Conservation (phyloP, 2,888 invertebrate species). For the Shargacucullia verbasci region DNA sequence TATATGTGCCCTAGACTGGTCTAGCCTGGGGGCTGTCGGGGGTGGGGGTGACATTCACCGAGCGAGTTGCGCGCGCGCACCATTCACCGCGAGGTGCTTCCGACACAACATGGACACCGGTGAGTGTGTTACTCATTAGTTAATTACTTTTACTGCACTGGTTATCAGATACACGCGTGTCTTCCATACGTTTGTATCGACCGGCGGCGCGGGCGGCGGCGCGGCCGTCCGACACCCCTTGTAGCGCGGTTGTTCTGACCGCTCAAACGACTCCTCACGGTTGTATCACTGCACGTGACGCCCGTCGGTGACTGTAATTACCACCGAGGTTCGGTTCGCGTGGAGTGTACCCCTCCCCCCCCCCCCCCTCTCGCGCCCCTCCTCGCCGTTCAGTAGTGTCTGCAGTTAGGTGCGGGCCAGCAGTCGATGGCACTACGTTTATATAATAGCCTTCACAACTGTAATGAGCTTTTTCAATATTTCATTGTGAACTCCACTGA, state of each 20-base stretch:
- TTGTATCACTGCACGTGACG: background rate
- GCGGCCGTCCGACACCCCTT: no score
- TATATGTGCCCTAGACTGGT: slow-evolving; percentile 60
- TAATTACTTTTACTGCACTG: slow-evolving; percentile 2
- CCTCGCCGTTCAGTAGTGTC: no score
- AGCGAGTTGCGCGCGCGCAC: slow-evolving; percentile 51
- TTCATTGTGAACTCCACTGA: background rate
- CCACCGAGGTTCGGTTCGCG: background rate
- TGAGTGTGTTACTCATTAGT: slow-evolving; percentile 61
- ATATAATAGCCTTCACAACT: background rate
- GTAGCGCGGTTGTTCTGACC: background rate
- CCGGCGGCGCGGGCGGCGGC: background rate
- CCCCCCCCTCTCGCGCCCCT: background rate
- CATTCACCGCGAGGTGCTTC: slow-evolving; percentile 49
- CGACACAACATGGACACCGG: slow-evolving; percentile 70
- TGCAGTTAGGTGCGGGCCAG: no score
- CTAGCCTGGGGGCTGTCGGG: slow-evolving; percentile 52
- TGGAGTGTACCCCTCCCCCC: background rate
- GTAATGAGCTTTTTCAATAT: slow-evolving; percentile 1
- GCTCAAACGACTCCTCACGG: background rate
- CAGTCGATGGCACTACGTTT: background rate
- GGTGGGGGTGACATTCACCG: slow-evolving; percentile 45
- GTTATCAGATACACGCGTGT: background rate
- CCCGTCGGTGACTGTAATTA: background rate
- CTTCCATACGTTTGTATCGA: slow-evolving; percentile 10